Evolutionary conservation across 2,797 vertebrate genomes (phyloP).

Genomic region (Bucorvus abyssinicus): DNA sequence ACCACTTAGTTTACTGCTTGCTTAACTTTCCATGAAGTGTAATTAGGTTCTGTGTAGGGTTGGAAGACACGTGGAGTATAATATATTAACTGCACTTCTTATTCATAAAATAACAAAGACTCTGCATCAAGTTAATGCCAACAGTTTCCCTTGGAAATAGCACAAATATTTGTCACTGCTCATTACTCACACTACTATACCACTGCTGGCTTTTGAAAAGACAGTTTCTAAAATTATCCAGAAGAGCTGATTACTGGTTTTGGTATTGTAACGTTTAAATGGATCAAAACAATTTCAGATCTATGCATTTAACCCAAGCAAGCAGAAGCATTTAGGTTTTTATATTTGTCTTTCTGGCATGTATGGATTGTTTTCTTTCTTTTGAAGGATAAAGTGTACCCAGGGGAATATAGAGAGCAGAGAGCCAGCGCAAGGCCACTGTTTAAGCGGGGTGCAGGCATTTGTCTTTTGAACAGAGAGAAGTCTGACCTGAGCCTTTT

Average conservation of each 20-base stretch:
- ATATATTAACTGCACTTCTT: conserved; percentile 64
- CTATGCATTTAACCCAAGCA: conserved; percentile 4
- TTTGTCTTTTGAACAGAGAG: conserved; percentile 2
- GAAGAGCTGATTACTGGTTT: conserved; percentile 42
- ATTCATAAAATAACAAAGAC: conserved; percentile 67
- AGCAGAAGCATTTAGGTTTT: conserved; percentile 13
- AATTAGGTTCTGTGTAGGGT: conserved; percentile 60
- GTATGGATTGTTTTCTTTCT: conserved; percentile 28
- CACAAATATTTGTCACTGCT: conserved; percentile 70
- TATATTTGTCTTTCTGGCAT: conserved; percentile 39
- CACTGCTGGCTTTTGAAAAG: conserved; percentile 54
- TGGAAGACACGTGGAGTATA: conserved; percentile 65
- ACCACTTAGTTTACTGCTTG: conserved; percentile 57
- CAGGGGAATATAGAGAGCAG: conserved; percentile 5
- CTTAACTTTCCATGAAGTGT: conserved; percentile 66
- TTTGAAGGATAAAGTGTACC: conserved; percentile 12
- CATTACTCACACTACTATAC: conserved; percentile 37
- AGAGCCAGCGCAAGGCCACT: neutral
- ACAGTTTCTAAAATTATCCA: conserved; percentile 68
- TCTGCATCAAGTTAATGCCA: conserved; percentile 56
- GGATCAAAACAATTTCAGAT: conserved; percentile 48
- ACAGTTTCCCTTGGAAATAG: conserved; percentile 58
- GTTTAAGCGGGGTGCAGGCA: neutral
- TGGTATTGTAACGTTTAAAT: conserved; percentile 45
- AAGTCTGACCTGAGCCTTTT: neutral